Evolutionary conservation across 30 jellyfish, hydroid and myxozoan genomes (phyloP), one percentile per base, ranked within the genome.

Genomic region (Pelagia noctiluca): DNA sequence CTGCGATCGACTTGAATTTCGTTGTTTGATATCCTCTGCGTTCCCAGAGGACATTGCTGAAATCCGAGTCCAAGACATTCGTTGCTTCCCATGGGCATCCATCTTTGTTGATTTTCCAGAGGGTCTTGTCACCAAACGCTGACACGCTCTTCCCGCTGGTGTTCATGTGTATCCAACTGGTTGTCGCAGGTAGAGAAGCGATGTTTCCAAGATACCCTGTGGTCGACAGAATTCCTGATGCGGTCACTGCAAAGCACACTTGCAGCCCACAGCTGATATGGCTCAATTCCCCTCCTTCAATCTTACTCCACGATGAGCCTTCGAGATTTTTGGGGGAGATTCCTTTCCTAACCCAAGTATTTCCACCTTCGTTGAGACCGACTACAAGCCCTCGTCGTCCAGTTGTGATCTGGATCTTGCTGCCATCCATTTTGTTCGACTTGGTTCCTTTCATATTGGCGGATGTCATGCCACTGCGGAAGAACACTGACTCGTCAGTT

Each of bases 331-430:
- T 42, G 16, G 57, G 57, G 8, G 57, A 42, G 12, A 77, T 35
- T 34, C 79, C 88, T 7, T 16, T 5, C 68, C 88, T 30, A 25
- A 1, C 22, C 21, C 0, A 54, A 31, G 36, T 2, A 49, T 0
- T 4, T n/a, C 48, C 31, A 34, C 18, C 30, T 4, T 2, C 1
- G 50, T 53, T 16, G 49, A 21, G 78, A 11, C 88, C 88, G 36
- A 77, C 22, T 22, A 77, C 88, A 19, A 77, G 29, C n/a, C 88
- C 88, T 13, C 61, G 62, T 42, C 88, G 78, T 2, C 88, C 79
- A 2, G 88, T 77, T 0, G 78, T 25, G 3, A 77, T 77, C 10
- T 53, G 50, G 3, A 11, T 31, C 1, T 54, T 21, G n/a, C 2
- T 0, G 3, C 88, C 79, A 21, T 16, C 5, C 1, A 22, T 21